Percentiles rank a stretch among this genome's conserved stretches.
Evolutionary conservation across 2,797 vertebrate species (phyloP).

Genomic region (Miichthys miiuy): DNA sequence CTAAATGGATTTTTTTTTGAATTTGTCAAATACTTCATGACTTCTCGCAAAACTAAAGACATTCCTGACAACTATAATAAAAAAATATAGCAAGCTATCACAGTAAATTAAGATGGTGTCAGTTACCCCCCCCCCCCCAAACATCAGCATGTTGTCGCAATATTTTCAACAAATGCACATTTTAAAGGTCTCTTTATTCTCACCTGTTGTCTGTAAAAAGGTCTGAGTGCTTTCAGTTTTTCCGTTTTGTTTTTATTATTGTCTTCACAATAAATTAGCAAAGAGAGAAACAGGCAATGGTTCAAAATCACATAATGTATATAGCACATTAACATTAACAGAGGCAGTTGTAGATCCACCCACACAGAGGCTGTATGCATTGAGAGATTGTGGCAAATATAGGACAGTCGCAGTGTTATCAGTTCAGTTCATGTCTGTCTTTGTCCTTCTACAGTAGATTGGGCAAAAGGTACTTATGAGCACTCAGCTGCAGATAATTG

Average conservation of each 20-base stretch:
- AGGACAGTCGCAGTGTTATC: not conserved
- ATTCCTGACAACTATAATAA: not conserved
- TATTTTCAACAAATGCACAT: not conserved
- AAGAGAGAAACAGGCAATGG: no score
- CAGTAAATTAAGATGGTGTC: not conserved
- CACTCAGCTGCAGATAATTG: conserved; percentile 10
- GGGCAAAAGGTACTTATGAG: not conserved
- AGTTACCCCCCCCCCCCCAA: not conserved
- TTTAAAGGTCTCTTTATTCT: not conserved
- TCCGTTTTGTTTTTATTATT: not conserved
- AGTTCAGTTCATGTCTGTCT: conserved; percentile 1
- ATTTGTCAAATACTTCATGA: not conserved
- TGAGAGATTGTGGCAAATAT: no score
- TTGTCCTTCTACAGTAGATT: not conserved
- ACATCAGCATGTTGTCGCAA: not conserved
- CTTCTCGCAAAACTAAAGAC: not conserved
- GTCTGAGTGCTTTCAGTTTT: not conserved
- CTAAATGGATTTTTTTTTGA: no score
- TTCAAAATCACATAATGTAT: not conserved
- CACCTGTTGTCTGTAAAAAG: not conserved
- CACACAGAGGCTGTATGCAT: no score
- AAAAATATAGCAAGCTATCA: not conserved
- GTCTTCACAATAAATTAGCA: not conserved
- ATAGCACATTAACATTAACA: not conserved
- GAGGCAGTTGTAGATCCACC: not conserved